Conservation (phyloP, 2,888 invertebrate genomes). For the Dichetophora obliterata region DNA sequence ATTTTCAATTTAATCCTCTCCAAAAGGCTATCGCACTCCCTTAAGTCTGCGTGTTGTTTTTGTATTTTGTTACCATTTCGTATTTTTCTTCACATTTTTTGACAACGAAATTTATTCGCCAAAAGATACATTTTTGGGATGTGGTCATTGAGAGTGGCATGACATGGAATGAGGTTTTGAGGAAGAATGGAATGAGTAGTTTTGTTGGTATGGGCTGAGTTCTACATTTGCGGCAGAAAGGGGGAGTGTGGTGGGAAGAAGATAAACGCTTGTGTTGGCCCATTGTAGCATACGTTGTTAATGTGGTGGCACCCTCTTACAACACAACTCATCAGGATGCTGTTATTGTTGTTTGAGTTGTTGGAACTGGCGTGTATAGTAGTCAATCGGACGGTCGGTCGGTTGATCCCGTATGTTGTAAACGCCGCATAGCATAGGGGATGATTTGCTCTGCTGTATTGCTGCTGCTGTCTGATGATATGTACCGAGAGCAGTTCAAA, state of each 20-base stretch:
- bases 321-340: not conserved
- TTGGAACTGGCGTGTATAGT: not conserved
- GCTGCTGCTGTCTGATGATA: not conserved
- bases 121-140: slow-evolving; percentile 37
- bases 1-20: slow-evolving; percentile 36
- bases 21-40: not conserved
- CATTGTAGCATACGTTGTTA: not conserved
- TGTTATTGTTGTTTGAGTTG: not conserved
- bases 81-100: slow-evolving; percentile 17
- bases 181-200: too few relatives aligned
- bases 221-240: not conserved
- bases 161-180: not conserved
- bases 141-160: slow-evolving; percentile 11
- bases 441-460: not conserved
- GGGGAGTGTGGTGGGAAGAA: not conserved
- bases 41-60: not conserved
- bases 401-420: not conserved
- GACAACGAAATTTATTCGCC: slow-evolving; percentile 3
- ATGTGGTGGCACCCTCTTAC: not conserved
- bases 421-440: slow-evolving; percentile 6
- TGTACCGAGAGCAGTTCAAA: not conserved
- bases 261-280: not conserved
- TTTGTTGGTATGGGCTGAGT: too few relatives aligned
- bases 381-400: not conserved
- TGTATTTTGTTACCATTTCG: not conserved